These are phyloP conservation scores for Nilaparvata lugens DNA, from an alignment of 1,140 invertebrate genomes.

Conservation along the genomic window DNA sequence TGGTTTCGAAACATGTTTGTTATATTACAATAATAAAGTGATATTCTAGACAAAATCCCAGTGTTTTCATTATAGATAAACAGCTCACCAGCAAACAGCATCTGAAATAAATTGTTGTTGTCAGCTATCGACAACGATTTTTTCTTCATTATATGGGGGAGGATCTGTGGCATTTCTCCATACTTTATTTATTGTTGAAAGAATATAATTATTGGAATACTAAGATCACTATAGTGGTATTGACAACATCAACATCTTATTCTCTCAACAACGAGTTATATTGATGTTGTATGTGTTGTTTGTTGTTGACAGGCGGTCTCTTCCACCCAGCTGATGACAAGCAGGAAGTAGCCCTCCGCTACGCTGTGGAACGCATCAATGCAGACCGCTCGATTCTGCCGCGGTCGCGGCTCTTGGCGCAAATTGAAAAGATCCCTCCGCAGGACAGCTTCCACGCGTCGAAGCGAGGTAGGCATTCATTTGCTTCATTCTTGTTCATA, in stretches of 20 bases:
- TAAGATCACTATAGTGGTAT: neutral
- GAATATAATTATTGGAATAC: neutral
- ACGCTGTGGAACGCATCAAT: conserved; percentile 85
- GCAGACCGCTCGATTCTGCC: conserved; percentile 69
- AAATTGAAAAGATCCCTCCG: conserved; percentile 77
- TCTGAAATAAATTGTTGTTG: no score
- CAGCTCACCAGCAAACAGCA: no score
- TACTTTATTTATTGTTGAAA: neutral
- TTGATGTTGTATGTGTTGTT: conserved; percentile 3
- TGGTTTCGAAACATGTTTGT: no score
- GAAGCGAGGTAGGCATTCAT: conserved; percentile 61
- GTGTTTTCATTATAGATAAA: no score
- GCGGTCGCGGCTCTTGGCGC: conserved; percentile 67
- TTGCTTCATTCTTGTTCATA: no score
- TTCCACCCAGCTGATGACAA: conserved; percentile 77
- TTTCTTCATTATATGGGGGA: no score
- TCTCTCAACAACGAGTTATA: no score
- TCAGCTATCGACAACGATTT: no score
- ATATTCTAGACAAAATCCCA: conserved; percentile 5
- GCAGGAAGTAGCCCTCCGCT: conserved; percentile 80
- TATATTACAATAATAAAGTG: no score
- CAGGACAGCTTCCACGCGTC: conserved; percentile 88
- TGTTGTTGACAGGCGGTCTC: conserved; percentile 60
- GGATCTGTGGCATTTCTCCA: neutral
- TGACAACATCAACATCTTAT: no score